phyloP scores from a whole-genome alignment of 2,113 vertebrate genomes.

The Myanophis thanlyinensis region DNA sequence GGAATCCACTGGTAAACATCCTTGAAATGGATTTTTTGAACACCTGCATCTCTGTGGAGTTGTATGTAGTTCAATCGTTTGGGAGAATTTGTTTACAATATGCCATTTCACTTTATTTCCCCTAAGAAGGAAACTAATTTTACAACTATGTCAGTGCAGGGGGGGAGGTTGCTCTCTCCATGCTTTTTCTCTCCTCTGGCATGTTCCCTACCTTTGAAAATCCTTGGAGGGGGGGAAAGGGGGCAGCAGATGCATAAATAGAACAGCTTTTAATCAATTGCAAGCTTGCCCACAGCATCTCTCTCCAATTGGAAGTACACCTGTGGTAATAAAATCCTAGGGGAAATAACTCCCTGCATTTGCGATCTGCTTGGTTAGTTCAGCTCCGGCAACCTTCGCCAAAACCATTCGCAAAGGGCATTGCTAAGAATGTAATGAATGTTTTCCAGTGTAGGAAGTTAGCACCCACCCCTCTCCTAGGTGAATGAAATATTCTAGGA shows the following conservation, averaged over 20 bases:
- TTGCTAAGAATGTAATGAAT: conserved; percentile 9
- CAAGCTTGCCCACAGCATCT: background rate
- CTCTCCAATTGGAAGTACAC: conserved; percentile 6
- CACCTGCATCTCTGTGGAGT: background rate
- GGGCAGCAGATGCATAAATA: conserved; percentile 41
- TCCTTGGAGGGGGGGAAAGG: background rate
- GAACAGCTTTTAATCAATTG: conserved; percentile 8
- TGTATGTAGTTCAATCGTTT: background rate
- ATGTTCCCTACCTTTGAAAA: background rate
- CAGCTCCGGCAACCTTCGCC: background rate
- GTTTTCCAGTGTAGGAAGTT: too few species aligned
- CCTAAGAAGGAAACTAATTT: conserved; percentile 20
- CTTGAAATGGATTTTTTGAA: background rate
- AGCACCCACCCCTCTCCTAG: too few species aligned
- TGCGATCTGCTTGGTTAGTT: background rate
- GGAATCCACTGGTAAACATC: conserved; percentile 6
- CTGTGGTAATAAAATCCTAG: conserved; percentile 34
- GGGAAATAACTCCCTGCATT: conserved; percentile 18
- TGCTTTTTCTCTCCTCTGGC: background rate
- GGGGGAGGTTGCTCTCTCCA: background rate
- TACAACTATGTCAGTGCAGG: background rate
- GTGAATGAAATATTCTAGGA: too few species aligned
- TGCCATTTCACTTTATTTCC: background rate
- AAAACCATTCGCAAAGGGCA: conserved; percentile 19
- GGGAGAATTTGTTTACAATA: background rate